phyloP scores from a whole-genome alignment of 2,113 vertebrate genomes.

The Chunga burmeisteri region DNA sequence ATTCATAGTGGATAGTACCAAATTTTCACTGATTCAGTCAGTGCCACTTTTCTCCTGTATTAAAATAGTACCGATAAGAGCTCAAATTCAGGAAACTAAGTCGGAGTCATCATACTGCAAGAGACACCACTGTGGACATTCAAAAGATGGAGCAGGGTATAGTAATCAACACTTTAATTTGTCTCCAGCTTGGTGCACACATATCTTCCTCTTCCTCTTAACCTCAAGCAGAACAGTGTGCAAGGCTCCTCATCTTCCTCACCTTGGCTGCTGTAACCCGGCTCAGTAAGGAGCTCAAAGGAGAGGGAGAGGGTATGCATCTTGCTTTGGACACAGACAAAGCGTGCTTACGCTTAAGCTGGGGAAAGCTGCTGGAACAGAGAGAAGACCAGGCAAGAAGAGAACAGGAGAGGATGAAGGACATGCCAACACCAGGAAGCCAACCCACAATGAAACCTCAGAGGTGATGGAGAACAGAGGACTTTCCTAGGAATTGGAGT shows the following conservation, averaged over 20 bases:
- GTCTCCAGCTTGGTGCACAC: neutral
- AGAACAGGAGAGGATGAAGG: neutral
- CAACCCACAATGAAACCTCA: neutral
- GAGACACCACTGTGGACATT: neutral
- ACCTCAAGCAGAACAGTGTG: neutral
- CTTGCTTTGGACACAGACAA: neutral
- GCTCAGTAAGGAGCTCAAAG: neutral
- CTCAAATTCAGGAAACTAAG: neutral
- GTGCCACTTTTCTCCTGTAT: neutral
- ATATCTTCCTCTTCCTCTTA: neutral
- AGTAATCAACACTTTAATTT: neutral
- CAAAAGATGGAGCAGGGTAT: neutral
- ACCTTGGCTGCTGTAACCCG: neutral
- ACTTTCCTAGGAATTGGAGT: neutral
- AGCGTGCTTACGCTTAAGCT: neutral
- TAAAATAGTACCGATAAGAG: neutral
- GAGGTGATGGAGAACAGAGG: neutral
- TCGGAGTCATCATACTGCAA: neutral
- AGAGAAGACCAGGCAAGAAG: neutral
- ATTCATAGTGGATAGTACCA: neutral
- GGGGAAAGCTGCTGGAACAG: neutral
- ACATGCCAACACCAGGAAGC: neutral
- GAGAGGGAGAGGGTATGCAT: neutral
- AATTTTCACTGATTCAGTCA: neutral
- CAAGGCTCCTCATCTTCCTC: neutral